Evolutionary conservation across 2,888 invertebrate species (phyloP).

Genomic region (Nephrocerus scutellatus): DNA sequence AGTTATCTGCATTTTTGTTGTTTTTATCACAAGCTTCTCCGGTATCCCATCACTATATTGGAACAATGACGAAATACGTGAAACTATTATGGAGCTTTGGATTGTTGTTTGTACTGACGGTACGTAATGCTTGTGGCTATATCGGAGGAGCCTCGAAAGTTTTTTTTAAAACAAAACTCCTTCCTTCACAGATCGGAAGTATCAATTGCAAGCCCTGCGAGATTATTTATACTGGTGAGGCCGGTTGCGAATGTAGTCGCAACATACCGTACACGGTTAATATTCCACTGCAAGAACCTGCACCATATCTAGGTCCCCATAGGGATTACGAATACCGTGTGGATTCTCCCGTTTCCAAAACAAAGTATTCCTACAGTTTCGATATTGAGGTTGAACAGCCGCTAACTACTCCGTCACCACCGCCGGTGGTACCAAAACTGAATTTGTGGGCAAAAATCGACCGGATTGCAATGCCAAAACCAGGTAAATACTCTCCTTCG

Average conservation of each 20-base stretch:
- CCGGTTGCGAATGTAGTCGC: slow-evolving; percentile 36
- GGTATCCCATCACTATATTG: too few relatives aligned
- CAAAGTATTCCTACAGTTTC: slow-evolving; percentile 35
- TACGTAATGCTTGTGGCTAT: too few relatives aligned
- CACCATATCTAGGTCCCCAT: too few relatives aligned
- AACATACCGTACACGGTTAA: slow-evolving; percentile 39
- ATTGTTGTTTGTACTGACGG: too few relatives aligned
- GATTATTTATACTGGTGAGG: slow-evolving; percentile 35
- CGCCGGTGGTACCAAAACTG: slow-evolving; percentile 20
- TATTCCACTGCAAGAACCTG: slow-evolving; percentile 22
- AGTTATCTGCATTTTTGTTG: too few relatives aligned
- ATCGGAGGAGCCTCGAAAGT: too few relatives aligned
- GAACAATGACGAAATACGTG: too few relatives aligned
- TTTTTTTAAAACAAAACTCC: too few relatives aligned
- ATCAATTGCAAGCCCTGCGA: slow-evolving; percentile 27
- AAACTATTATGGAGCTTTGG: too few relatives aligned
- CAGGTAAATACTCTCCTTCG: slow-evolving; percentile 31
- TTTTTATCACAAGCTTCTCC: too few relatives aligned
- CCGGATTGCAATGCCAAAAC: slow-evolving; percentile 30
- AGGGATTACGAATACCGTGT: too few relatives aligned
- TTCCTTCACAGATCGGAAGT: slow-evolving; percentile 20
- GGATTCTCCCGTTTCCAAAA: too few relatives aligned
- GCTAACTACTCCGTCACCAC: slow-evolving; percentile 23
- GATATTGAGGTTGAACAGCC: slow-evolving; percentile 42
- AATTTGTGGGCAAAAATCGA: slow-evolving; percentile 35